Conservation (phyloP, 2,113 vertebrate genomes). For the Ageneiosus marmoratus region DNA sequence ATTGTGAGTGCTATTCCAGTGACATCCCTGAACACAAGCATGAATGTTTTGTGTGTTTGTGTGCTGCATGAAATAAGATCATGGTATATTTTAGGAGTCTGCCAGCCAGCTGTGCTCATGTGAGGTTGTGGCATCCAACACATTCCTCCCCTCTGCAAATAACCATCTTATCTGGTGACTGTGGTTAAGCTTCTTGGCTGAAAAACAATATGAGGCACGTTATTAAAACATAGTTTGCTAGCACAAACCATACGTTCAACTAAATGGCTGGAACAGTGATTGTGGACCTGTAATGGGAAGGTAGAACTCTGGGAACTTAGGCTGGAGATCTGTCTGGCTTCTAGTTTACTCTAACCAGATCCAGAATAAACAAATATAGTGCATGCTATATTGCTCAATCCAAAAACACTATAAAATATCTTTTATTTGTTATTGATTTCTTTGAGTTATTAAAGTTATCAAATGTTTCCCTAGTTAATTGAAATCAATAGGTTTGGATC, state of each 20-base stretch:
- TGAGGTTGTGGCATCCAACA: slow-evolving; percentile 42
- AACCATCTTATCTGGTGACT: slow-evolving; percentile 35
- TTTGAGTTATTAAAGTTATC: no score
- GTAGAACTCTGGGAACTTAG: not conserved
- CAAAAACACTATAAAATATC: not conserved
- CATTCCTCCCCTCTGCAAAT: not conserved
- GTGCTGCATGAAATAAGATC: slow-evolving; percentile 33
- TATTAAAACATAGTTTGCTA: slow-evolving; percentile 14
- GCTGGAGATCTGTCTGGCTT: not conserved
- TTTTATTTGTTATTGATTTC: not conserved
- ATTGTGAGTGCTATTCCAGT: not conserved
- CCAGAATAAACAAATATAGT: not conserved
- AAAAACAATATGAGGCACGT: slow-evolving; percentile 1
- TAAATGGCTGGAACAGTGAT: not conserved
- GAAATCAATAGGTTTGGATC: not conserved
- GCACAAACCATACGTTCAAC: not conserved
- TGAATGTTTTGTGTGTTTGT: slow-evolving; percentile 21
- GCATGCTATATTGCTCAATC: not conserved
- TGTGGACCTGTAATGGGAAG: slow-evolving; percentile 1
- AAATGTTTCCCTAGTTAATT: not conserved
- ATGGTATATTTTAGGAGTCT: slow-evolving; percentile 34
- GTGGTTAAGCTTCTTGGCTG: slow-evolving; percentile 24
- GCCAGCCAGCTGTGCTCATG: slow-evolving; percentile 38
- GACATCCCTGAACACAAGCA: not conserved
- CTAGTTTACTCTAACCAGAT: not conserved